A percentile compares a stretch with the other conserved stretches of the same genome.
These are phyloP conservation scores for Nansenia antarctica DNA, from an alignment of 2,113 vertebrate genomes.

Conservation along the genomic window DNA sequence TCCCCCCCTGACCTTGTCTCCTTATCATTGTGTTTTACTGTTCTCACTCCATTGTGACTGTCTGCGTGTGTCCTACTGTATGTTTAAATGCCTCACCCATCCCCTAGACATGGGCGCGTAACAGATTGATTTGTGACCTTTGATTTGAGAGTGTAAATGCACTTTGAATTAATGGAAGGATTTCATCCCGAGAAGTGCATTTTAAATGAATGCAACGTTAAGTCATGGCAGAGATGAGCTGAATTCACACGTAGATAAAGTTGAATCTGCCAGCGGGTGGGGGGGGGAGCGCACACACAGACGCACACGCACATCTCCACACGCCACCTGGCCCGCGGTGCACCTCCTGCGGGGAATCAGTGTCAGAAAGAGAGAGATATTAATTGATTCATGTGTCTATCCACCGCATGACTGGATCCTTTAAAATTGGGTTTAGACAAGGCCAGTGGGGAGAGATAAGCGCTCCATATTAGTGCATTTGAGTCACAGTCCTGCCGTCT, in stretches of 20 bases:
- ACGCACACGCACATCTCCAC: slow-evolving; percentile 24
- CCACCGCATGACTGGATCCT: slow-evolving; percentile 12
- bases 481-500: slow-evolving; percentile 16
- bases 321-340: not conserved
- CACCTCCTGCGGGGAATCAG: slow-evolving; percentile 18
- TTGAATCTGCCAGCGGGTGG: slow-evolving; percentile 50
- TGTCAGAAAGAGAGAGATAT: slow-evolving; percentile 37
- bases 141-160: slow-evolving; percentile 35
- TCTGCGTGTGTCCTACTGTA: no score
- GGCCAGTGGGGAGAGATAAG: slow-evolving; percentile 10
- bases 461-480: slow-evolving; percentile 3
- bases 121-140: no score
- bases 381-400: slow-evolving; percentile 48
- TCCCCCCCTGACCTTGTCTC: no score
- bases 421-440: slow-evolving; percentile 2
- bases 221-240: slow-evolving; percentile 55
- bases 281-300: not conserved
- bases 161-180: slow-evolving; percentile 30
- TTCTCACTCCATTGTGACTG: no score
- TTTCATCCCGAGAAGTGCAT: slow-evolving; percentile 25
- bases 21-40: no score
- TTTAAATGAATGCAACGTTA: slow-evolving; percentile 56
- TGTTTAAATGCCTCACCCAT: no score
- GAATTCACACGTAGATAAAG: slow-evolving; percentile 50
- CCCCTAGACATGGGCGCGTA: no score